Percentiles rank a stretch among this genome's conserved stretches.
phyloP scores from a whole-genome alignment of 2,888 invertebrate genomes.

The Oscheius myriophilus region DNA sequence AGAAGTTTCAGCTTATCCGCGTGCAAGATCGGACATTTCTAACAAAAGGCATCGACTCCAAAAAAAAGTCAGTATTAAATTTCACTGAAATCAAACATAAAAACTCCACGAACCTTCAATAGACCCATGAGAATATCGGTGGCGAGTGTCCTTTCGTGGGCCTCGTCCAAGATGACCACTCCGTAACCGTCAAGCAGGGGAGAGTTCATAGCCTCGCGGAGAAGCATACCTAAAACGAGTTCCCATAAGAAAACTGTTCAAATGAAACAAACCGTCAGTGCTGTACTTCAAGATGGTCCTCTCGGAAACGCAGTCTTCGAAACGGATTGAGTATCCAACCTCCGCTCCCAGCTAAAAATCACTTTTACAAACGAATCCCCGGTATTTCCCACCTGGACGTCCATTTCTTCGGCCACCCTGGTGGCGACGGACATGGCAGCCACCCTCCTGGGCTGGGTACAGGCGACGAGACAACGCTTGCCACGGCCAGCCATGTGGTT shows the following conservation, averaged over 20 bases:
- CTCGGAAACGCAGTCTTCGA: conserved; percentile 95
- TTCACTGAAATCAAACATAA: no score
- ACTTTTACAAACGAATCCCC: background rate
- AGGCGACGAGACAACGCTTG: conserved; percentile 82
- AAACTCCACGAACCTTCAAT: conserved; percentile 69
- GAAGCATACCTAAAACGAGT: conserved; percentile 87
- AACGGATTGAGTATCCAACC: conserved; percentile 96
- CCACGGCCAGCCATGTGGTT: conserved; percentile 18
- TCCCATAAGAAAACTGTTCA: background rate
- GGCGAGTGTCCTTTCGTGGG: conserved; percentile 96
- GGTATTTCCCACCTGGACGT: conserved; percentile 78
- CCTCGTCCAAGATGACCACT: conserved; percentile 94
- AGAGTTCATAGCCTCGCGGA: conserved; percentile 98
- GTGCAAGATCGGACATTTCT: no score
- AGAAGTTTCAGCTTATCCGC: no score
- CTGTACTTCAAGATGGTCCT: conserved; percentile 88
- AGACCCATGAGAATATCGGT: conserved; percentile 99
- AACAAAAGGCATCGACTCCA: no score
- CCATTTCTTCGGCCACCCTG: conserved; percentile 99
- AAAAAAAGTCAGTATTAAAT: background rate
- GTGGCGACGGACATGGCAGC: conserved; percentile 99
- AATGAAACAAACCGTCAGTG: conserved; percentile 66
- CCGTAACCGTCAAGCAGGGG: conserved; percentile 95
- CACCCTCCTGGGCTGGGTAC: conserved; percentile 94
- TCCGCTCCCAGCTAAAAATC: conserved; percentile 80